A percentile compares a stretch with the other conserved stretches of the same genome.
phyloP scores from a whole-genome alignment of 2,797 vertebrate genomes.

The Artibeus jamaicensis region DNA sequence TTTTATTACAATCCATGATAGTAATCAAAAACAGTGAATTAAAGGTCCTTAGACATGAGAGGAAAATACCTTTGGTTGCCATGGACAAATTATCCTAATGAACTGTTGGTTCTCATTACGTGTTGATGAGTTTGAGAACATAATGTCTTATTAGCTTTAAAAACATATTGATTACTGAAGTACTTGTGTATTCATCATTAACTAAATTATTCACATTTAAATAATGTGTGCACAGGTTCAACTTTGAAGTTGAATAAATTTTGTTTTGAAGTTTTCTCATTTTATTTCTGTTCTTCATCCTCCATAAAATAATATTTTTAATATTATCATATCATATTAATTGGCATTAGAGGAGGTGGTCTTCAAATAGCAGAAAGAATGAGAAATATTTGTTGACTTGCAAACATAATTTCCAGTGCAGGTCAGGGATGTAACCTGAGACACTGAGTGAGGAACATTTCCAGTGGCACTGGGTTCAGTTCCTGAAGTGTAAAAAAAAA shows the following conservation, averaged over 20 bases:
- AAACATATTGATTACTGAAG: background rate
- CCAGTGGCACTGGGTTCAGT: background rate
- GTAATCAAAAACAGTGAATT: slow-evolving; percentile 5
- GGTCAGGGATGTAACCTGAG: background rate
- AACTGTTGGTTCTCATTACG: background rate
- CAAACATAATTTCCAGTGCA: background rate
- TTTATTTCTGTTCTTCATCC: background rate
- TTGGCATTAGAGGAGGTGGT: background rate
- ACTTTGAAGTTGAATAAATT: background rate
- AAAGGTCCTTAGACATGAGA: background rate
- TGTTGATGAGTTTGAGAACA: slow-evolving; percentile 10
- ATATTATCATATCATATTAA: background rate
- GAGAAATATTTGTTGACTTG: background rate
- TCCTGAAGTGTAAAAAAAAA: background rate
- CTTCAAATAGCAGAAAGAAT: background rate
- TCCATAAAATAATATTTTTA: background rate
- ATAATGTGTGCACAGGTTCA: background rate
- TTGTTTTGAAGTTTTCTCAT: background rate
- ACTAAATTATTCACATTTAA: background rate
- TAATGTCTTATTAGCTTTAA: background rate
- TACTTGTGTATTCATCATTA: background rate
- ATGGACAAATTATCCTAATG: background rate
- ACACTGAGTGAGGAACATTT: background rate
- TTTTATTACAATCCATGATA: background rate
- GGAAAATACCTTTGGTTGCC: background rate